Conservation (phyloP, 2,888 invertebrate species). For the Chrysina gloriosa region DNA sequence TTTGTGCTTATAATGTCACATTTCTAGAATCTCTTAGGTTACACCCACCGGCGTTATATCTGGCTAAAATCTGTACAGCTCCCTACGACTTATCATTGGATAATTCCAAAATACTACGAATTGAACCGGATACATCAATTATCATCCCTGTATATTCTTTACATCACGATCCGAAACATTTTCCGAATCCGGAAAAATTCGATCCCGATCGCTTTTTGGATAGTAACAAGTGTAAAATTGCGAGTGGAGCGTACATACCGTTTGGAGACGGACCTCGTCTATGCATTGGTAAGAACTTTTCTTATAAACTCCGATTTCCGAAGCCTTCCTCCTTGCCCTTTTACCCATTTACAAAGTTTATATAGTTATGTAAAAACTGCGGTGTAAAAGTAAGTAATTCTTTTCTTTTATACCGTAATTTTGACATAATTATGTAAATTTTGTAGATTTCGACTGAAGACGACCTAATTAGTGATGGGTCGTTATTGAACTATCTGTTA, state of each 20-base stretch:
- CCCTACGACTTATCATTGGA: slow-evolving; percentile 46
- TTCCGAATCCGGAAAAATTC: slow-evolving; percentile 47
- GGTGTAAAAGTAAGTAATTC: too few relatives aligned
- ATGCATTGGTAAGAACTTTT: slow-evolving; percentile 48
- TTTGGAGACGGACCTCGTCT: slow-evolving; percentile 55
- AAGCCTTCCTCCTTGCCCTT: too few relatives aligned
- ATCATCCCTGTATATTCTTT: slow-evolving; percentile 47
- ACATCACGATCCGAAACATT: slow-evolving; percentile 49
- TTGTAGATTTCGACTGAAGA: too few relatives aligned
- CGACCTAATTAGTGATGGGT: too few relatives aligned
- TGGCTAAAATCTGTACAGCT: slow-evolving; percentile 50
- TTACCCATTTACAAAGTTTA: too few relatives aligned
- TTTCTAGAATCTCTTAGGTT: slow-evolving; percentile 46
- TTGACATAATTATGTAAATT: too few relatives aligned
- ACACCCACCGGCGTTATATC: slow-evolving; percentile 53
- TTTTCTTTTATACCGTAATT: too few relatives aligned
- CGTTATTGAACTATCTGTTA: too few relatives aligned
- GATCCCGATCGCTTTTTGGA: slow-evolving; percentile 52
- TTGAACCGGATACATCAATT: slow-evolving; percentile 47
- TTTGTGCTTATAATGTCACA: not conserved
- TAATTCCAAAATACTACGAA: slow-evolving; percentile 48
- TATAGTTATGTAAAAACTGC: too few relatives aligned
- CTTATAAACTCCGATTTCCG: too few relatives aligned
- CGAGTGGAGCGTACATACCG: slow-evolving; percentile 51
- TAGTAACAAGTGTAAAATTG: slow-evolving; percentile 52